A percentile compares a stretch with the other conserved stretches of the same genome.
phyloP scores from a whole-genome alignment of 2,888 invertebrate species.

The Zele albiditarsus region DNA sequence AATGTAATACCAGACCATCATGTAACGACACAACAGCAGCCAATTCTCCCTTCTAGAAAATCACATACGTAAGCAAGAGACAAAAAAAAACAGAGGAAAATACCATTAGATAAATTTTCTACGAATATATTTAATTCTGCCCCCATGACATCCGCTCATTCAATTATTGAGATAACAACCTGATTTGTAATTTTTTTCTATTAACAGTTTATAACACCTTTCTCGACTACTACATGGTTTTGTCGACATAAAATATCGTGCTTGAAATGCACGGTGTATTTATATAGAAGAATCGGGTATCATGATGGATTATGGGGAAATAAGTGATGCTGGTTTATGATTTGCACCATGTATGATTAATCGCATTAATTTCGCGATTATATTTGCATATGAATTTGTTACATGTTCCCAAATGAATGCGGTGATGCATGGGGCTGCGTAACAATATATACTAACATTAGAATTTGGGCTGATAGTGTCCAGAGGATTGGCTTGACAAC shows the following conservation, averaged over 20 bases:
- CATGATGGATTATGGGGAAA: too few species aligned
- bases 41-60: conserved; percentile 79
- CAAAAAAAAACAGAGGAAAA: background rate
- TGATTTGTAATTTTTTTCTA: too few species aligned
- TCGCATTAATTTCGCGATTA: too few species aligned
- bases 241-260: too few species aligned
- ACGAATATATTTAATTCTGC: conserved; percentile 7
- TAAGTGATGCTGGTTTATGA: too few species aligned
- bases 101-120: background rate
- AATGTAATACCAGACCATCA: conserved; percentile 86
- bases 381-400: background rate
- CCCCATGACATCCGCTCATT: conserved; percentile 28
- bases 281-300: too few species aligned
- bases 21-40: conserved; percentile 88
- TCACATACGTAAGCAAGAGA: conserved; percentile 25
- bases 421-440: background rate
- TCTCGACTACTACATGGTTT: too few species aligned
- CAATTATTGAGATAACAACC: background rate
- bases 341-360: too few species aligned
- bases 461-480: conserved; percentile 64
- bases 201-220: too few species aligned
- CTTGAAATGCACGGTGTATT: too few species aligned
- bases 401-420: background rate
- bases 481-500: conserved; percentile 61
- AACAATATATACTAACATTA: conserved; percentile 65